Percentiles rank a stretch among this genome's conserved stretches.
Evolutionary conservation across 2,888 invertebrate genomes (phyloP).

Genomic region (Sylvicola fuscatus): DNA sequence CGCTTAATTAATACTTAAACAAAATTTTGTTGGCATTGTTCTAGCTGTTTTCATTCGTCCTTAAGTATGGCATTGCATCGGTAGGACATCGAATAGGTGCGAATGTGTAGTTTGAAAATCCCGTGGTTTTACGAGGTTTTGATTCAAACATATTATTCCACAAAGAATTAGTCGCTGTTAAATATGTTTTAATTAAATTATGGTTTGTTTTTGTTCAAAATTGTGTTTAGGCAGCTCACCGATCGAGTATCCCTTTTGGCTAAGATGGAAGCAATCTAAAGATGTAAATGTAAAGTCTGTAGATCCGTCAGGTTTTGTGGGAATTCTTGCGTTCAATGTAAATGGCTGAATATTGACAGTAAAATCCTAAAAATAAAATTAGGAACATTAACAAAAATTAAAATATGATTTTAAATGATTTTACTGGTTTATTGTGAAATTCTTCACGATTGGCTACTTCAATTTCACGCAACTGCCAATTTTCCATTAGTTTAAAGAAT

Average conservation of each 20-base stretch:
- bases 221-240: constrained; percentile 17
- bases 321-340: constrained; percentile 24
- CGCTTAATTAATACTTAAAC: no score
- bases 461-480: constrained; percentile 31
- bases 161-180: constrained; percentile 28
- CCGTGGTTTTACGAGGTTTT: constrained; percentile 26
- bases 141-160: constrained; percentile 41
- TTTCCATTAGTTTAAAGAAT: constrained; percentile 26
- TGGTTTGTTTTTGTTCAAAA: not conserved
- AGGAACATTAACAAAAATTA: constrained; percentile 2
- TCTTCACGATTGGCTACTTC: constrained; percentile 26
- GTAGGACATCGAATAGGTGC: constrained; percentile 18
- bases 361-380: constrained; percentile 27
- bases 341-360: constrained; percentile 33
- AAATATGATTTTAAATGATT: constrained; percentile 2
- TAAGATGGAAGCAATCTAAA: constrained; percentile 40
- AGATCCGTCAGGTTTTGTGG: constrained; percentile 19
- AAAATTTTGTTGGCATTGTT: no score
- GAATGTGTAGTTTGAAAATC: constrained; percentile 8
- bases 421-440: constrained; percentile 18
- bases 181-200: constrained; percentile 1
- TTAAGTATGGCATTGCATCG: constrained; percentile 15
- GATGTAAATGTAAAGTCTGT: constrained; percentile 32
- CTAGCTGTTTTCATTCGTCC: constrained; percentile 17
- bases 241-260: constrained; percentile 34